phyloP scores from a whole-genome alignment of 2,797 vertebrate genomes.

The Orestias chungarensis region DNA sequence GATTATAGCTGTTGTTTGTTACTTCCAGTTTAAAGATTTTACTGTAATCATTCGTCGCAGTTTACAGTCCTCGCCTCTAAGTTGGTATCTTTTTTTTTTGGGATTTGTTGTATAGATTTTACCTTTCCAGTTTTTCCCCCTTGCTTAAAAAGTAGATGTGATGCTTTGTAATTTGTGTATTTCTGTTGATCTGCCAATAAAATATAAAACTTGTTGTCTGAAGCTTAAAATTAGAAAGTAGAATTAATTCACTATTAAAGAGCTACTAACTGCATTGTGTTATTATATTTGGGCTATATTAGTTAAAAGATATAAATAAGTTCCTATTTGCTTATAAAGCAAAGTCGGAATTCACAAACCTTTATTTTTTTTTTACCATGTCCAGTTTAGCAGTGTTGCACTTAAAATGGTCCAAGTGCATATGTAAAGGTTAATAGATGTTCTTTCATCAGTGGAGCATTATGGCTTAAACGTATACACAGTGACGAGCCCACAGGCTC shows the following conservation, averaged over 20 bases:
- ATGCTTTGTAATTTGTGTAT: constrained; percentile 72
- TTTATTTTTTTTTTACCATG: no score
- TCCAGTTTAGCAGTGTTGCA: no score
- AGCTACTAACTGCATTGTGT: neutral
- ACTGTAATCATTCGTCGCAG: constrained; percentile 57
- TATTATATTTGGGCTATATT: neutral
- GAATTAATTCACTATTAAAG: neutral
- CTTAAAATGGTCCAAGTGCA: no score
- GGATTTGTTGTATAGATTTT: constrained; percentile 66
- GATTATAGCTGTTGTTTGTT: constrained; percentile 54
- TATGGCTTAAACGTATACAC: no score
- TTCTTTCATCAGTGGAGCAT: no score
- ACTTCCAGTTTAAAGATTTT: constrained; percentile 40
- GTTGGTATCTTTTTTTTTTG: constrained; percentile 58
- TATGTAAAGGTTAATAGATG: no score
- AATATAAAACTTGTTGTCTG: constrained; percentile 65
- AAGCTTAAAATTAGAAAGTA: constrained; percentile 4
- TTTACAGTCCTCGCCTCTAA: constrained; percentile 51
- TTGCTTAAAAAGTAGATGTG: constrained; percentile 67
- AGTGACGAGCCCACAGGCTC: no score
- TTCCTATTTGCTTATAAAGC: constrained; percentile 17
- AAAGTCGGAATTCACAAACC: no score
- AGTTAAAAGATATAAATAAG: neutral
- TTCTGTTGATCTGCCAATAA: constrained; percentile 71
- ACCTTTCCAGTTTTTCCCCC: constrained; percentile 65